Evolutionary conservation across 2,888 invertebrate genomes (phyloP).

Genomic region (Pyrrhia umbra): DNA sequence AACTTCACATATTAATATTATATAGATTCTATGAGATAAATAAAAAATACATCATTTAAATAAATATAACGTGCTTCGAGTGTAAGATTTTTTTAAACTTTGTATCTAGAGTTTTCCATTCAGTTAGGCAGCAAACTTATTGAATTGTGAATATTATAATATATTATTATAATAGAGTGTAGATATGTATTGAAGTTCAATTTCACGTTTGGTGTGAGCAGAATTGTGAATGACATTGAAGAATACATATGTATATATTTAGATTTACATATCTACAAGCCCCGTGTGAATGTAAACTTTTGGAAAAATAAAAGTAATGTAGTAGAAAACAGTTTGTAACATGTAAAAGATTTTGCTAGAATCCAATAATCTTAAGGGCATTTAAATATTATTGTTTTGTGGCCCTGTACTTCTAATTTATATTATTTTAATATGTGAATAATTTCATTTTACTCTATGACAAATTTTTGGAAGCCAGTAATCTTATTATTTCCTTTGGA

Average conservation of each 20-base stretch:
- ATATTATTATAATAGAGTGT: constrained; percentile 34
- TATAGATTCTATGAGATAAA: too few species aligned
- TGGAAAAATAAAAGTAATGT: too few species aligned
- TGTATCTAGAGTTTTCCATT: constrained; percentile 23
- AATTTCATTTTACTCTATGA: too few species aligned
- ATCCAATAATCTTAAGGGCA: not conserved
- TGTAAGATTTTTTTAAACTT: constrained; percentile 7
- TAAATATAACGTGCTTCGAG: constrained; percentile 13
- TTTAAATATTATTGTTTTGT: not conserved
- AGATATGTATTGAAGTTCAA: constrained; percentile 40
- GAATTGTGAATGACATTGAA: constrained; percentile 2
- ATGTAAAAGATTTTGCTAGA: not conserved
- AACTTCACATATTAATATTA: too few species aligned
- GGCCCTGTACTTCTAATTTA: too few species aligned
- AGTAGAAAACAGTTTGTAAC: not conserved
- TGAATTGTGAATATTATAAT: constrained; percentile 43
- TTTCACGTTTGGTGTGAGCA: constrained; percentile 8
- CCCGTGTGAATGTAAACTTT: not conserved
- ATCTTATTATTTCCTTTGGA: too few species aligned
- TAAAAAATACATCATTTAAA: too few species aligned
- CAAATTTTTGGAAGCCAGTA: too few species aligned
- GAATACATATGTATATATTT: not conserved
- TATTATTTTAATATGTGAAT: too few species aligned
- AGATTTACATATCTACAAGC: not conserved
- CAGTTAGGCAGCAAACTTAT: constrained; percentile 26